Evolutionary conservation across 2,888 invertebrate genomes (phyloP), one percentile per base, ranked within the genome.

Genomic region (Rambutsinella grinnellia): DNA sequence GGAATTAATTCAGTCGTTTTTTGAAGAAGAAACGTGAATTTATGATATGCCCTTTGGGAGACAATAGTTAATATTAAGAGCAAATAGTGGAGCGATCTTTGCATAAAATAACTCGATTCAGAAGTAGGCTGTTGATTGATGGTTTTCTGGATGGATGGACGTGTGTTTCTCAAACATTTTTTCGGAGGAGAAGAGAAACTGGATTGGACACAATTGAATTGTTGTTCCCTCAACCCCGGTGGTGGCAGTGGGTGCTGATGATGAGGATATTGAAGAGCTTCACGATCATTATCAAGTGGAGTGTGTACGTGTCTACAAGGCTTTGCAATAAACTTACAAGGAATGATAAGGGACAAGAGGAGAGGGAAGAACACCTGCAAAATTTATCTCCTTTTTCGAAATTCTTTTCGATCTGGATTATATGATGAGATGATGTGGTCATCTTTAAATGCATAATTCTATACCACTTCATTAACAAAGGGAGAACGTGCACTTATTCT

Each of bases 251-350:
- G 54, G 49, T 49, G 28, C 24, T 51, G 36, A 58, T 58, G 27
- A 27, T n/a, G 51, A 63, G 6, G 54, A 53, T 54, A 65, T 57
- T 54, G 21, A 21, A 49, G n/a, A 46, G 46, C 17, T 44, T 47
- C 13, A 28, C 47, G 61, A 62, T 62, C 61, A 49, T 62, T 62
- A 62, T 62, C 60, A 24, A 46, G 46, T 47, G 15, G 26, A 62
- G 49, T 24, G 24, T 26, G 44, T 63, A 27, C 57, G 57, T 57
- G 57, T 54, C 53, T 67, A 67, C 67, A 67, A 13, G 47, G n/a
- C 47, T 57, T 67, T 67, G 57, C 67, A 67, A 67, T 67, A 67
- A 67, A 27, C 44, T 67, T 67, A 67, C 57, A 67, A n/a, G n/a
- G 56, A 62, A 27, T 67, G 57, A 67, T 67, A 67, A 67, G 46